Evolutionary conservation across 2,797 vertebrate genomes (phyloP).

Genomic region (Hozukius guyotensis): DNA sequence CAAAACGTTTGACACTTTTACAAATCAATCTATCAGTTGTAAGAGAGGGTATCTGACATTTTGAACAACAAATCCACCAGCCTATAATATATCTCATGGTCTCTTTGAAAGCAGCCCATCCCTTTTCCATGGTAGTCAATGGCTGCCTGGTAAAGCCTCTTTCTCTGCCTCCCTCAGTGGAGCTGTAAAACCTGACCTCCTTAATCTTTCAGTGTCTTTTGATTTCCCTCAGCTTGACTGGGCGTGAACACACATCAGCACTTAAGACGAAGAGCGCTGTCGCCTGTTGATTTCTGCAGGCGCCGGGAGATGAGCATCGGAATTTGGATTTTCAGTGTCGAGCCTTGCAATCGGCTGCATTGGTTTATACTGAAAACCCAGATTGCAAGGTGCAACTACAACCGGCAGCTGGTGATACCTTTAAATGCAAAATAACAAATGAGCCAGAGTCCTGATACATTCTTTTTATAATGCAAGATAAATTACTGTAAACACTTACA

Average conservation of each 20-base stretch:
- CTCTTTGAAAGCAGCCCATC: constrained; percentile 11
- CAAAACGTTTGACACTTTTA: background rate
- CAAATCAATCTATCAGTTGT: background rate
- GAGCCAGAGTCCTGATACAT: too few species aligned
- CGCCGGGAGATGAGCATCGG: constrained; percentile 1
- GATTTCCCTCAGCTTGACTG: constrained; percentile 72
- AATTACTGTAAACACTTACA: background rate
- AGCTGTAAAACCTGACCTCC: constrained; percentile 69
- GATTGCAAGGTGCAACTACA: background rate
- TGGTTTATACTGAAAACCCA: background rate
- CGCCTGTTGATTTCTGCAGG: constrained; percentile 57
- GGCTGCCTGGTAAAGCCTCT: constrained; percentile 36
- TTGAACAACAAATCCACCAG: background rate
- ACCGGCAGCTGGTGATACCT: background rate
- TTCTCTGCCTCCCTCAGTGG: constrained; percentile 28
- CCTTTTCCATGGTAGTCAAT: constrained; percentile 59
- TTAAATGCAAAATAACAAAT: constrained; percentile 2
- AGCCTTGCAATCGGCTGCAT: background rate
- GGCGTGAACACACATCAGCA: constrained; percentile 62
- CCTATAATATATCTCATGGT: background rate
- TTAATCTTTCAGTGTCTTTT: constrained; percentile 74
- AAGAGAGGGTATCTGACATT: background rate
- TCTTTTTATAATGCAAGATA: background rate
- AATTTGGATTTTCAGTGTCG: constrained; percentile 21
- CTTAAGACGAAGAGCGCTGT: constrained; percentile 34